These are phyloP conservation scores for Eulithis testata DNA, from an alignment of 2,888 invertebrate species.

Conservation along the genomic window DNA sequence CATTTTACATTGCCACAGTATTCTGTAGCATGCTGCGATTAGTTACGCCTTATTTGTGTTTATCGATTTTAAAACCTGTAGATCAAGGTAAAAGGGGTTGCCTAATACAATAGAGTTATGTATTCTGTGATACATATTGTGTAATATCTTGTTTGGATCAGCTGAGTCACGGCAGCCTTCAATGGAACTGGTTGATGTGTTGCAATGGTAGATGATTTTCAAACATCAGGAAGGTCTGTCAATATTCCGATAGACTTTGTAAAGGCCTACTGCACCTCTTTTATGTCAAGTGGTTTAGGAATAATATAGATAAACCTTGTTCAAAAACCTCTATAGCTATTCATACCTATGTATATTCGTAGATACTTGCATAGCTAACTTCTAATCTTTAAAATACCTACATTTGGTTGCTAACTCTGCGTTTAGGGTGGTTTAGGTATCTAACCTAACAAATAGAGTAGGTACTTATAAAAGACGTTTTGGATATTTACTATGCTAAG, in stretches of 20 bases:
- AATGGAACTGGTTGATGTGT: slow-evolving; percentile 19
- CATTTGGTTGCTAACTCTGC: no score
- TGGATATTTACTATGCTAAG: no score
- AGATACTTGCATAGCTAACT: no score
- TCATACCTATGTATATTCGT: no score
- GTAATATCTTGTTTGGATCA: slow-evolving; percentile 2
- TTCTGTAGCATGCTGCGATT: background rate
- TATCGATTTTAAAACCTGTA: slow-evolving; percentile 5
- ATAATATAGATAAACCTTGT: background rate
- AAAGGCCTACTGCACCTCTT: slow-evolving; percentile 5
- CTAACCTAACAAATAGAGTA: no score
- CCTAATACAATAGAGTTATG: slow-evolving; percentile 3
- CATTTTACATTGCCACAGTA: background rate
- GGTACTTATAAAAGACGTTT: no score
- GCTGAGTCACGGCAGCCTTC: slow-evolving; percentile 22
- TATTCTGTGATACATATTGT: slow-evolving; percentile 9
- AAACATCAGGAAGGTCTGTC: slow-evolving; percentile 27
- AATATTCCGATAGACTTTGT: slow-evolving; percentile 12
- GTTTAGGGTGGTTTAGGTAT: no score
- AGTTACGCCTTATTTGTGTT: background rate
- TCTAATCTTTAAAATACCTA: no score
- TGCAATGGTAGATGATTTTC: slow-evolving; percentile 20
- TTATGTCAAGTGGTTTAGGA: slow-evolving; percentile 1
- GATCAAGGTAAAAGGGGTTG: slow-evolving; percentile 12
- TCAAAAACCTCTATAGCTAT: no score